Base-by-base conservation (phyloP, 2,888 invertebrate genomes). In the Carcina quercana region DNA sequence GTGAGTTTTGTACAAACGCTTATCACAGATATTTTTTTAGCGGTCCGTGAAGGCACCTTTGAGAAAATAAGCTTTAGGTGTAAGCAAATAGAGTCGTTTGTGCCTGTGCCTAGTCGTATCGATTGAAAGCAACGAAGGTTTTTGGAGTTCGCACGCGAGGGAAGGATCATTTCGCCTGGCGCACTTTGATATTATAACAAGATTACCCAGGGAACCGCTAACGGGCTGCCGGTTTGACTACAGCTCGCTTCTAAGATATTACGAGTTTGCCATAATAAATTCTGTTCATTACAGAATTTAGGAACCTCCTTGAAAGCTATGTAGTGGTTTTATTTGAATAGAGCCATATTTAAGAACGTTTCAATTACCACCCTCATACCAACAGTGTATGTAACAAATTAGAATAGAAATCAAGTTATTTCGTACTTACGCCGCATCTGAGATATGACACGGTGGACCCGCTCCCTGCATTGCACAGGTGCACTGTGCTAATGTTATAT, bases 91-190 rank as follows among this genome's bases (percentile, higher is more conserved):
- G 67, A 73, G 73, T 70, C 63, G 69, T 66, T 70, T 66, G 59
- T 63, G 59, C 53, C 54, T 48, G 54, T 60, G 58, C 55, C 61
- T 66, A 64, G 54, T 47, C 45, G 51, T 76, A 78, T 76, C 66
- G 78, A 78, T 74, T 73, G 61, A 60, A 61, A 54, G 57, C 53
- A 59, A 51, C 50, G 59, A 63, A 67, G 67, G 67, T 66, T 70
- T 68, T 65, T 49, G 55, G 65, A 71, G 70, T 68, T 65, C 57
- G 66, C 72, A 76, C 74, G 76, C 73, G 59, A 74, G 62, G 67
- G 60, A 66, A 64, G 63, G 62, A 70, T 59, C 60, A 64, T 69
- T 69, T 64, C 62, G 62, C 64, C 62, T 59, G 60, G 59, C 59
- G 55, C 53, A 63, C 61, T 69, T 66, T 65, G 67, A 70, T 69